These are phyloP conservation scores for Anolis apletophallus DNA, from an alignment of 2,797 vertebrate genomes.

Conservation along the genomic window DNA sequence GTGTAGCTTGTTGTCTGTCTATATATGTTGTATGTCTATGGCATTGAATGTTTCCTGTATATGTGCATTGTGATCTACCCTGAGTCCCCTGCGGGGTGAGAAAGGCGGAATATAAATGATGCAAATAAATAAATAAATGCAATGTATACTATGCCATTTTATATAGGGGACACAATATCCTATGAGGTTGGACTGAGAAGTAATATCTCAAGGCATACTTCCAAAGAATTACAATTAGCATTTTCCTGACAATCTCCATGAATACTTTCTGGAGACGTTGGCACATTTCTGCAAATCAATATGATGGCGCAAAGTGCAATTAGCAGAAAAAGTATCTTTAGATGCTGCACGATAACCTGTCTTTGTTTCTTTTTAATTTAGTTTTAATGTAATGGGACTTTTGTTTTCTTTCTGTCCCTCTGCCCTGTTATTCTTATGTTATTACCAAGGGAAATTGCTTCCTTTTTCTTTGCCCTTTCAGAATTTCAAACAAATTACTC, in stretches of 20 bases:
- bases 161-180: no score
- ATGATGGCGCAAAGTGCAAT: slow-evolving; percentile 66
- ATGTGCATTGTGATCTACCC: no score
- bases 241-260: slow-evolving; percentile 35
- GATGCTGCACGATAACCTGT: slow-evolving; percentile 56
- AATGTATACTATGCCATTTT: no score
- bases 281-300: slow-evolving; percentile 51
- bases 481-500: slow-evolving; percentile 63
- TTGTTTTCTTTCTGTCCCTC: slow-evolving; percentile 36
- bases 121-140: no score
- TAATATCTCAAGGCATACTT: background rate
- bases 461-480: slow-evolving; percentile 60
- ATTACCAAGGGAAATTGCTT: slow-evolving; percentile 70
- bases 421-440: slow-evolving; percentile 64
- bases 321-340: slow-evolving; percentile 62
- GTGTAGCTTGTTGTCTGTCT: no score
- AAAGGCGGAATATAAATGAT: no score
- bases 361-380: slow-evolving; percentile 56
- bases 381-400: background rate
- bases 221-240: slow-evolving; percentile 37
- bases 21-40: no score
- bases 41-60: no score
- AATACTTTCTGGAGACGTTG: slow-evolving; percentile 52
- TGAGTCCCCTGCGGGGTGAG: no score
- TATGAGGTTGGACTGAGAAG: background rate